Percentiles rank a stretch among this genome's conserved stretches.
Evolutionary conservation across 2,888 invertebrate genomes (phyloP).

Genomic region (Hecatera dysodea): DNA sequence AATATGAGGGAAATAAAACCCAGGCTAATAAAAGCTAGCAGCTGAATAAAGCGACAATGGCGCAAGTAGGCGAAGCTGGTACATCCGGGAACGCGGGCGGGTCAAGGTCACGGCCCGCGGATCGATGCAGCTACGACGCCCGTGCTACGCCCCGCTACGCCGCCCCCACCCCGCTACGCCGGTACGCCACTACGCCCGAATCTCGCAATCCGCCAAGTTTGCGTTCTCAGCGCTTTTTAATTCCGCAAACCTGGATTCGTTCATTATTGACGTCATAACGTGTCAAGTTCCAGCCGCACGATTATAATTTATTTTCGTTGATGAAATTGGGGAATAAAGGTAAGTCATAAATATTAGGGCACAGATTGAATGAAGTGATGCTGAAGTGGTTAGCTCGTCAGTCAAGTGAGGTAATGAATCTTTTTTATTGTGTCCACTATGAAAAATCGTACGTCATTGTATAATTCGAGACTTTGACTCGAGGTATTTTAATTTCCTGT

Average conservation of each 20-base stretch:
- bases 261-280: constrained; percentile 63
- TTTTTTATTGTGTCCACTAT: constrained; percentile 55
- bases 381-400: constrained; percentile 61
- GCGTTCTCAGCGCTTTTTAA: constrained; percentile 67
- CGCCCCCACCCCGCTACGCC: constrained; percentile 71
- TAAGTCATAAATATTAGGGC: constrained; percentile 57
- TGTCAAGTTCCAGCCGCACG: constrained; percentile 47
- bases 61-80: constrained; percentile 84
- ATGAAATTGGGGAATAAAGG: constrained; percentile 51
- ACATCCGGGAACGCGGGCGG: constrained; percentile 91
- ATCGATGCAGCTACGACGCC: constrained; percentile 92
- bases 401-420: constrained; percentile 56
- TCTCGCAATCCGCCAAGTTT: constrained; percentile 68
- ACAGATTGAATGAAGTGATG: constrained; percentile 60
- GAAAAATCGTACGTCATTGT: constrained; percentile 46
- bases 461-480: constrained; percentile 26
- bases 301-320: constrained; percentile 63
- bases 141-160: constrained; percentile 76
- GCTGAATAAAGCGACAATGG: constrained; percentile 85
- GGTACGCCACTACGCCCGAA: constrained; percentile 74
- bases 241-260: constrained; percentile 65
- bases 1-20: constrained; percentile 77
- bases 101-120: constrained; percentile 92
- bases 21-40: constrained; percentile 84
- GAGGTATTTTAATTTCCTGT: constrained; percentile 43